phyloP scores from a whole-genome alignment of 1,140 invertebrate species.

The Drosophila equinoxialis region DNA sequence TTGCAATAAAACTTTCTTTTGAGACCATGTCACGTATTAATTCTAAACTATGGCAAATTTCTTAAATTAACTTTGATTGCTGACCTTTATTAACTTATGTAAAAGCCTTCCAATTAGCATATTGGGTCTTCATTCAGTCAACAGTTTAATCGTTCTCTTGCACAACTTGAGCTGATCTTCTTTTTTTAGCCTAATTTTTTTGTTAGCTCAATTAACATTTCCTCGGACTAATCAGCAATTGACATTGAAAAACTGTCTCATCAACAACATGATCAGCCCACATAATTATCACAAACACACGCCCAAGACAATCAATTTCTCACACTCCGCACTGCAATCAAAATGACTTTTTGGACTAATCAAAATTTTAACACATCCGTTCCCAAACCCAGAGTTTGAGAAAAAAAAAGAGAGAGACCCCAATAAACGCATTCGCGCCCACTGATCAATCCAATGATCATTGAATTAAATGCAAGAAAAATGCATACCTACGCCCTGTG shows the following conservation, averaged over 20 bases:
- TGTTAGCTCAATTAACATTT: slow-evolving; percentile 10
- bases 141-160: not conserved
- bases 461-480: slow-evolving; percentile 17
- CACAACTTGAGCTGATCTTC: not conserved
- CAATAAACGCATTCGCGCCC: slow-evolving; percentile 1
- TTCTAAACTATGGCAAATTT: too few species aligned
- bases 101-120: too few species aligned
- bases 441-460: slow-evolving; percentile 23
- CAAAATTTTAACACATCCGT: slow-evolving; percentile 28
- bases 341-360: slow-evolving; percentile 9
- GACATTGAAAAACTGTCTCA: slow-evolving; percentile 38
- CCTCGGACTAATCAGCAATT: slow-evolving; percentile 22
- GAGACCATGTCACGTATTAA: too few species aligned
- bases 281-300: slow-evolving; percentile 37
- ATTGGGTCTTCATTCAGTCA: slow-evolving; percentile 3
- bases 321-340: slow-evolving; percentile 32
- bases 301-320: not conserved
- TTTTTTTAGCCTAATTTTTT: slow-evolving; percentile 5
- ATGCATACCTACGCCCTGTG: slow-evolving; percentile 28
- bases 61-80: too few species aligned
- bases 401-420: too few species aligned
- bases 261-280: not conserved
- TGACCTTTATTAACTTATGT: too few species aligned
- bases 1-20: too few species aligned
- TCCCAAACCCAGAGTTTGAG: not conserved